Evolutionary conservation across 2,888 invertebrate genomes (phyloP).

Genomic region (Auanema freiburgensis): DNA sequence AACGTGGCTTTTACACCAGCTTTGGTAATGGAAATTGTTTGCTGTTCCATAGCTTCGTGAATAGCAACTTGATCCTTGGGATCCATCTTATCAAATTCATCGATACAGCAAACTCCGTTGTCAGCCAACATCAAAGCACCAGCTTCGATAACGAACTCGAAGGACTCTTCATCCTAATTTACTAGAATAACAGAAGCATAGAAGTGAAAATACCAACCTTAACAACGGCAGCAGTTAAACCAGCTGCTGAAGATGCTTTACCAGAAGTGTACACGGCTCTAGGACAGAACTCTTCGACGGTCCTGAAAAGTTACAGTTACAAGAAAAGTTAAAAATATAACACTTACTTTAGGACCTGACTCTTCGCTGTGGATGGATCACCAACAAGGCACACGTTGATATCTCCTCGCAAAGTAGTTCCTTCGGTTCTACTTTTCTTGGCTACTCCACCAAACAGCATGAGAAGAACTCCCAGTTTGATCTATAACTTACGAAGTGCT

Average conservation of each 20-base stretch:
- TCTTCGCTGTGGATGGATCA: conserved; percentile 97
- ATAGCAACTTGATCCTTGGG: conserved; percentile 88
- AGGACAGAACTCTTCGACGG: conserved; percentile 85
- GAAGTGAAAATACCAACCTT: conserved; percentile 65
- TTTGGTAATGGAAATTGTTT: conserved; percentile 96
- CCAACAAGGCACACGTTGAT: conserved; percentile 97
- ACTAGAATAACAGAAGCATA: too few relatives aligned
- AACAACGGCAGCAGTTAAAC: conserved; percentile 97
- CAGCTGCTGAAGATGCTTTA: conserved; percentile 95
- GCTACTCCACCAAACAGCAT: conserved; percentile 97
- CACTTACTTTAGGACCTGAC: conserved; percentile 86
- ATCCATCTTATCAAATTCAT: conserved; percentile 99
- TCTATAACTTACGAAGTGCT: conserved; percentile 62
- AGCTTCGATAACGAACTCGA: conserved; percentile 98
- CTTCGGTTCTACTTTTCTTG: conserved; percentile 77
- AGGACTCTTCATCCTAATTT: conserved; percentile 84
- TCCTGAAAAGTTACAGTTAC: conserved; percentile 43
- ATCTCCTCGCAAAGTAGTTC: conserved; percentile 89
- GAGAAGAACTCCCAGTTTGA: conserved; percentile 83
- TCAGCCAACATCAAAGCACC: conserved; percentile 99
- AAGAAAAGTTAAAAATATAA: too few relatives aligned
- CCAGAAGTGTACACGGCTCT: conserved; percentile 97
- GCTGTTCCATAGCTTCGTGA: conserved; percentile 99
- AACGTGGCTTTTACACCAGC: conserved; percentile 78
- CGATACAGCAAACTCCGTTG: conserved; percentile 76